Evolutionary conservation across 2,113 vertebrate species (phyloP), one percentile per base, ranked within the genome.

Genomic region (Chlorodrepanis virens): DNA sequence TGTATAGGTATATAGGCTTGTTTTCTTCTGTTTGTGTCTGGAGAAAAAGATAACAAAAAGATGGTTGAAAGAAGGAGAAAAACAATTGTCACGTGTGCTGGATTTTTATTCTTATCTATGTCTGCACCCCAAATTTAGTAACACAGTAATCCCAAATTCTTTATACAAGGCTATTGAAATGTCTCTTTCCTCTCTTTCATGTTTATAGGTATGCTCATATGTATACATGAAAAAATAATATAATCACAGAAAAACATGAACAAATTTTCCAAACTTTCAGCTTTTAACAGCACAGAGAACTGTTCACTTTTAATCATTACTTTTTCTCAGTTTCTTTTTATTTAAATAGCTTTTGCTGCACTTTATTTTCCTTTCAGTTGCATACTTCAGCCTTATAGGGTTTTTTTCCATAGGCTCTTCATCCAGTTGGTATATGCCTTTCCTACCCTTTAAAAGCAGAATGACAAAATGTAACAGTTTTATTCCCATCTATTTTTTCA

Each of bases 11-110:
- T 79, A 82, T 35, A 85, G 70, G 82, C 54, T 95, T 87, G 67
- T 70, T 88, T 90, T 90, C 47, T 57, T 91, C 63, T 35, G 23
- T 65, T 82, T 39, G 22, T 63, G 70, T 61, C 89, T 96, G 95
- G 70, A 1, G 53, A 83, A 91, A 80, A 90, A 91, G 91, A 96
- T 95, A 96, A 89, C 65, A 69, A 70, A 60, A 89, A 85, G 50
- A 16, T 72, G 23, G 21, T 14, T 90, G 29, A 33, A 91, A 90
- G 54, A 10, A 69, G 42, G 60, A 45, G 82, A 89, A 95, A 80
- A 61, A 0, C 40, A 87, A 44, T 83, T 80, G 47, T 85, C 50
- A 59, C 0, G 0, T 35, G 15, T 59, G 42, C 68, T 91, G 90
- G 19, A 42, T 63, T 94, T 82, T 91, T 85, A 54, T 74, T 91